phyloP scores from a whole-genome alignment of 2,888 invertebrate species.

The Agrochola lota region DNA sequence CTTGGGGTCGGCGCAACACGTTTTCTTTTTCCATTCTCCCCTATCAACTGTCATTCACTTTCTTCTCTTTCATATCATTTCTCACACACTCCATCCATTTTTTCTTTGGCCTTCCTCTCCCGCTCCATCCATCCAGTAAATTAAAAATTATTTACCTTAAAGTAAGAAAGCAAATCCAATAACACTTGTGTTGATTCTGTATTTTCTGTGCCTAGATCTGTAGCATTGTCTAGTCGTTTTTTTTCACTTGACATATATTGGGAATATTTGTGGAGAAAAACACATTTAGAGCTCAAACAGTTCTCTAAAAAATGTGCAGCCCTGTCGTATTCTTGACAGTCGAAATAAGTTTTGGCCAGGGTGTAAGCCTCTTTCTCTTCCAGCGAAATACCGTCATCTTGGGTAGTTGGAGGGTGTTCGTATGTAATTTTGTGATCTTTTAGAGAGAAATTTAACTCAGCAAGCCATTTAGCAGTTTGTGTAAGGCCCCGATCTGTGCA shows the following conservation, averaged over 20 bases:
- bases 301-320: slow-evolving; percentile 95
- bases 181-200: slow-evolving; percentile 86
- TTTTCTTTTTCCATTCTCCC: no score
- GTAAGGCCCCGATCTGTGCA: slow-evolving; percentile 95
- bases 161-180: slow-evolving; percentile 85
- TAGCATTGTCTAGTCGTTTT: slow-evolving; percentile 94
- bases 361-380: slow-evolving; percentile 94
- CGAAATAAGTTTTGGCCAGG: slow-evolving; percentile 96
- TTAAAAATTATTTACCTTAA: slow-evolving; percentile 79
- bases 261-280: slow-evolving; percentile 96
- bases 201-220: slow-evolving; percentile 83
- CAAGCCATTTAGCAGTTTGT: slow-evolving; percentile 96
- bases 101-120: no score
- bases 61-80: no score
- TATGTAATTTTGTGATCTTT: slow-evolving; percentile 91
- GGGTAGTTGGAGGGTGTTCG: slow-evolving; percentile 85
- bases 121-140: no score
- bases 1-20: no score
- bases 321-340: slow-evolving; percentile 97
- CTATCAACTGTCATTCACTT: no score
- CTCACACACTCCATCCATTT: no score
- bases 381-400: slow-evolving; percentile 85
- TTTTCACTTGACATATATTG: slow-evolving; percentile 97
- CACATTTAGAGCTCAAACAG: slow-evolving; percentile 92
- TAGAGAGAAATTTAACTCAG: slow-evolving; percentile 95